phyloP scores from a whole-genome alignment of 2,113 vertebrate species.

The Heterochromis multidens region DNA sequence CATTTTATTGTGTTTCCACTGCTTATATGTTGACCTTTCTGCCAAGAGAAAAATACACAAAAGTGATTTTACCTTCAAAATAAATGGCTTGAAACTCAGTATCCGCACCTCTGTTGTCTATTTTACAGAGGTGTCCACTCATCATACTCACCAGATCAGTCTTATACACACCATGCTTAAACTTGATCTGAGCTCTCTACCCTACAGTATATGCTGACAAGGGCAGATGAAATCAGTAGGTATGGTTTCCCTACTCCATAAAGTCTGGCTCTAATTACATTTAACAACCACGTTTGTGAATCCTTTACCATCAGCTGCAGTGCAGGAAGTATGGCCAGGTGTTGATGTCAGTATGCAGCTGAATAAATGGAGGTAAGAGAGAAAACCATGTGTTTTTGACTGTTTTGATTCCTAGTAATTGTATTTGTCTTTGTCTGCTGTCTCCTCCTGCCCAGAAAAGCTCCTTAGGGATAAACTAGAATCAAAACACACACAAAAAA shows the following conservation, averaged over 20 bases:
- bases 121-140: not conserved
- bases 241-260: conserved; percentile 18
- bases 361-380: conserved; percentile 26
- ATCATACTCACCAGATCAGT: not conserved
- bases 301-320: conserved; percentile 30
- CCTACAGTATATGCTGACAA: conserved; percentile 34
- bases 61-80: not conserved
- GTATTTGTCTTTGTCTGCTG: conserved; percentile 58
- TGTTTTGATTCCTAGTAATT: conserved; percentile 64
- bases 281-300: conserved; percentile 52
- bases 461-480: conserved; percentile 46
- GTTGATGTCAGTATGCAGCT: conserved; percentile 31
- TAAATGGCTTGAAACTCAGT: not conserved
- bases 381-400: conserved; percentile 52
- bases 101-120: not conserved
- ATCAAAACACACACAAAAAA: conserved; percentile 11
- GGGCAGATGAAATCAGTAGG: conserved; percentile 26
- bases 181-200: not conserved
- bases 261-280: conserved; percentile 51
- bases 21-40: not conserved
- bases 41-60: not conserved
- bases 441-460: conserved; percentile 49
- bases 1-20: not conserved
- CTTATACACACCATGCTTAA: not conserved
- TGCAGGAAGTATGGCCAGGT: conserved; percentile 55